Conservation (phyloP, 2,113 vertebrate species). For the Shinisaurus crocodilurus region DNA sequence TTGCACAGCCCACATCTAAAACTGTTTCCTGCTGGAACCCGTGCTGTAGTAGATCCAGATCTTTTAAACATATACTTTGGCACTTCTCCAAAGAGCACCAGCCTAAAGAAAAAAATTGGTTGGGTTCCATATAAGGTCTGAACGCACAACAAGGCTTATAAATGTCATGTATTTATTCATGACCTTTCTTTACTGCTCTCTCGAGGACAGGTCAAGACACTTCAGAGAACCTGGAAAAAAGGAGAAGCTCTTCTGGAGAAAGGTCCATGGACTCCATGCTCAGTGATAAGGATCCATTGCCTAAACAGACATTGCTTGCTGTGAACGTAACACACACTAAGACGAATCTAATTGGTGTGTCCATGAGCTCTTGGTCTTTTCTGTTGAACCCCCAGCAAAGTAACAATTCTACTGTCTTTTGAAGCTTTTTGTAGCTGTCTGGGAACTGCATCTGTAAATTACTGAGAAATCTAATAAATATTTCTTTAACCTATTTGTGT, state of each 20-base stretch:
- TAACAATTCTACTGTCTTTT: background rate
- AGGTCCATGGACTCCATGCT: too few species aligned
- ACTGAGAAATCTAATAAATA: background rate
- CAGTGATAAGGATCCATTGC: too few species aligned
- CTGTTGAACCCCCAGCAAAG: background rate
- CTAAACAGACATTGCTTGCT: background rate
- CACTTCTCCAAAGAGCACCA: background rate
- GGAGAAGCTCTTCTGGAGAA: background rate
- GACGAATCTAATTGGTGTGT: too few species aligned
- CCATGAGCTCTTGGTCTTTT: background rate
- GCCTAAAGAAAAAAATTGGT: too few species aligned
- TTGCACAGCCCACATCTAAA: background rate
- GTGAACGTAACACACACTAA: too few species aligned
- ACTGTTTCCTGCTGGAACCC: background rate
- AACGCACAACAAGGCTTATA: too few species aligned
- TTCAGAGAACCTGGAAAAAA: background rate
- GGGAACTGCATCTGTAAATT: background rate
- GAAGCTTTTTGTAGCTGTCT: background rate
- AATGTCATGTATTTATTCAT: too few species aligned
- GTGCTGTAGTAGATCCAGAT: background rate
- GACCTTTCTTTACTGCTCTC: background rate
- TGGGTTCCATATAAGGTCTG: too few species aligned
- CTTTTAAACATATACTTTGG: background rate
- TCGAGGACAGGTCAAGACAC: background rate
- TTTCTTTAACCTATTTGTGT: background rate